phyloP scores from a whole-genome alignment of 1,140 invertebrate species.

The Archivesica marissinica region DNA sequence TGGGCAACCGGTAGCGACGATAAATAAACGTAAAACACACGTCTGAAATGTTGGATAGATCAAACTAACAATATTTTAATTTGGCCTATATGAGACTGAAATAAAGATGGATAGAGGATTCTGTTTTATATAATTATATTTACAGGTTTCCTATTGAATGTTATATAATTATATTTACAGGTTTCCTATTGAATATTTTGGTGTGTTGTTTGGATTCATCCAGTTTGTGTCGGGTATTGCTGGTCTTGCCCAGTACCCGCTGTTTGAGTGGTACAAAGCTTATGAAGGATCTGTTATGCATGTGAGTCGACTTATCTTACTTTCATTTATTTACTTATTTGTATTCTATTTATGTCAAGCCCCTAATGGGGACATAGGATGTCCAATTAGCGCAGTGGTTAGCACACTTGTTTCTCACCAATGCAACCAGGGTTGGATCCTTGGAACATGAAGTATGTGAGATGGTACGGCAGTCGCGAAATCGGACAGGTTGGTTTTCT shows the following conservation, averaged over 20 bases:
- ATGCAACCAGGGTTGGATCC: too few relatives aligned
- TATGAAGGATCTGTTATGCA: slow-evolving; percentile 35
- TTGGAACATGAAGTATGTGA: too few relatives aligned
- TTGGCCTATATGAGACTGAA: too few relatives aligned
- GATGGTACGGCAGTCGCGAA: too few relatives aligned
- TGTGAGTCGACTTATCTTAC: slow-evolving; percentile 17
- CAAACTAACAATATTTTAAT: too few relatives aligned
- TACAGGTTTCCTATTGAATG: slow-evolving; percentile 46
- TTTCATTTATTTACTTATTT: not conserved
- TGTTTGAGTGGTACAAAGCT: slow-evolving; percentile 53
- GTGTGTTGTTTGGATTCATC: slow-evolving; percentile 58
- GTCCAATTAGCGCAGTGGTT: not conserved
- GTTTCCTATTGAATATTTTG: slow-evolving; percentile 51
- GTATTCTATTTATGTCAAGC: not conserved
- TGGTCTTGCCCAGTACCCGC: slow-evolving; percentile 51
- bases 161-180: slow-evolving; percentile 4
- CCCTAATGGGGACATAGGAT: not conserved
- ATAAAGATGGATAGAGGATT: too few relatives aligned
- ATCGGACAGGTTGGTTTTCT: too few relatives aligned
- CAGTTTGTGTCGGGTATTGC: slow-evolving; percentile 51
- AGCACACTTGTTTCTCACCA: too few relatives aligned
- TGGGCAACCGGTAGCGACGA: too few relatives aligned
- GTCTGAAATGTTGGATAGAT: too few relatives aligned
- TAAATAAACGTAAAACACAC: too few relatives aligned
- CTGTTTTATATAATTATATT: not conserved